Evolutionary conservation across 2,797 vertebrate genomes (phyloP).

Genomic region (Acrossocheilus wenchowensis): DNA sequence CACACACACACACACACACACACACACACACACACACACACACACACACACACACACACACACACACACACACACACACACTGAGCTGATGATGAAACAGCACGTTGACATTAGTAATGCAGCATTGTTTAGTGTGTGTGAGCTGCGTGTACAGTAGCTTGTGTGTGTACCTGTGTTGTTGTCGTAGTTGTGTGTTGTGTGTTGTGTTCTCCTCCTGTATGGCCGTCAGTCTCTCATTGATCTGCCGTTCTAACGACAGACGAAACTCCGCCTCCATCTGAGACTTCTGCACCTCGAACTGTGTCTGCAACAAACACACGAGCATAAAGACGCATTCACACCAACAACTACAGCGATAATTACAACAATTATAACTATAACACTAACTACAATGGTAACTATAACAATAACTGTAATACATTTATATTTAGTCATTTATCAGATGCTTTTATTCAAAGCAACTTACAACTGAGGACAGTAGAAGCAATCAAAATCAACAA

Average conservation of each 20-base stretch:
- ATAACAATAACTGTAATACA: too few species aligned
- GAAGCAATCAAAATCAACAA: too few species aligned
- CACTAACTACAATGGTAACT: too few species aligned
- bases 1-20: too few species aligned
- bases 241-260: constrained; percentile 73
- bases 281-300: constrained; percentile 75
- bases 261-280: constrained; percentile 77
- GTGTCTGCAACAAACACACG: constrained; percentile 66
- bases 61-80: constrained; percentile 33
- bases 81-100: not conserved
- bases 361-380: too few species aligned
- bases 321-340: not conserved
- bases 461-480: too few species aligned
- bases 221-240: constrained; percentile 70
- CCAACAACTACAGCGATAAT: too few species aligned
- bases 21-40: too few species aligned
- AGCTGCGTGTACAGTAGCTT: not conserved
- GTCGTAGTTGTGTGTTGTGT: constrained; percentile 68
- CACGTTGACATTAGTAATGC: not conserved
- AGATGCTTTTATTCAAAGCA: too few species aligned
- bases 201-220: constrained; percentile 74
- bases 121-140: not conserved
- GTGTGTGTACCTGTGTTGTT: constrained; percentile 68
- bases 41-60: too few species aligned
- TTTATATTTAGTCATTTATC: too few species aligned